Conservation (phyloP, 2,888 invertebrate species). For the Fabriciana adippe region DNA sequence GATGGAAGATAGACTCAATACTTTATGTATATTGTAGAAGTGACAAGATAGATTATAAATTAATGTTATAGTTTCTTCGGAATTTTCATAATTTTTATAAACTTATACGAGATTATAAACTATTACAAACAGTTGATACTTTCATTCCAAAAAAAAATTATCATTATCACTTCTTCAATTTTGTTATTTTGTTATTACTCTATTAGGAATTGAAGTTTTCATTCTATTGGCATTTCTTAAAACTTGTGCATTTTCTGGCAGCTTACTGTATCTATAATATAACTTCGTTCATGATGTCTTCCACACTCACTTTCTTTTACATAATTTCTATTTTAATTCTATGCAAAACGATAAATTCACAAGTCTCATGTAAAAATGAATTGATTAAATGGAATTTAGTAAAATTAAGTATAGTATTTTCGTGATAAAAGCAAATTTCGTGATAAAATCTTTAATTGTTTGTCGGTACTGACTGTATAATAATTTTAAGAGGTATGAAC, state of each 20-base stretch:
- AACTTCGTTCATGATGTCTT: constrained; percentile 28
- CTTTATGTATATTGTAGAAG: constrained; percentile 71
- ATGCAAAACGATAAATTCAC: constrained; percentile 22
- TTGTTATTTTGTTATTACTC: constrained; percentile 2
- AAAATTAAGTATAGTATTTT: constrained; percentile 76
- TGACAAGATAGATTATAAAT: constrained; percentile 55
- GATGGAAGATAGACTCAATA: constrained; percentile 68
- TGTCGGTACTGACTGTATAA: constrained; percentile 78
- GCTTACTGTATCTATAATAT: constrained; percentile 13
- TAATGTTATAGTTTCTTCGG: constrained; percentile 52
- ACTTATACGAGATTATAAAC: constrained; percentile 24
- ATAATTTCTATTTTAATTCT: constrained; percentile 22
- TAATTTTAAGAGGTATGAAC: constrained; percentile 79
- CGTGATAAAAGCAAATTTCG: constrained; percentile 80
- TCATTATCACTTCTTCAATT: constrained; percentile 18
- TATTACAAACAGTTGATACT: constrained; percentile 21
- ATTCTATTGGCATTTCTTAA: constrained; percentile 7
- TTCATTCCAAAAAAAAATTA: constrained; percentile 21
- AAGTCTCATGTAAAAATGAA: constrained; percentile 43
- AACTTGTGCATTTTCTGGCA: constrained; percentile 21
- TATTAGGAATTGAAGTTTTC: background rate
- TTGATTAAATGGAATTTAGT: constrained; percentile 79
- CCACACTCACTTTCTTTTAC: constrained; percentile 28
- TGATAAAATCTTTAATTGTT: constrained; percentile 77
- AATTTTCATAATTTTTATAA: constrained; percentile 30